Evolutionary conservation across 2,113 vertebrate species (phyloP), one percentile per base, ranked within the genome.

Genomic region (Leiothrix lutea): DNA sequence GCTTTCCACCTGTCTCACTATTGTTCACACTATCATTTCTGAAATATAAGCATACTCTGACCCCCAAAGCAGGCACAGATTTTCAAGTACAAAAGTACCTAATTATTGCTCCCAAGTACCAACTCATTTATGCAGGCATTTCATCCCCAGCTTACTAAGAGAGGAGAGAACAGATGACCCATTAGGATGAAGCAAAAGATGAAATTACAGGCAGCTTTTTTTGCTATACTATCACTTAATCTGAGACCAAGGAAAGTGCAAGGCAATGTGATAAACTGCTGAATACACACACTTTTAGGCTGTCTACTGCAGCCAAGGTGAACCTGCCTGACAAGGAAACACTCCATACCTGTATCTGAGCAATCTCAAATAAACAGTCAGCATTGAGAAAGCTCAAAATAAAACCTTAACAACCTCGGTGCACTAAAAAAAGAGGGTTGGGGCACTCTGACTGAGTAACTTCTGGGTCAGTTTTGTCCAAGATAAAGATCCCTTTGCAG

Each of bases 381-480:
- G 26, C 38, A 20, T 0, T 23, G 23, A 35, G 38, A 26, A 25
- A 12, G 14, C 25, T 70, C 24, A 47, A 67, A 86, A 72, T 0
- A 75, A 75, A 45, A 7, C 1, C 2, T 8, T 21, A n/a, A n/a
- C 26, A 47, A 42, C 19, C 7, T 53, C 7, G 7, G 57, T 20
- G 5, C 25, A 35, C 42, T 31, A n/a, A 44, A 29, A 53, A 35
- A 57, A 50, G 36, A 58, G 14, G 7, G 11, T 3, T 69, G 40
- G 31, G 48, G 28, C 53, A 33, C 0, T 0, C 50, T 47, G 31
- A 77, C 58, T 57, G 8, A 0, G 0, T 42, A 70, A 66, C 73
- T 80, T 81, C 28, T 62, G 40, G 42, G n/a, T 73, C 51, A 35
- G 11, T 81, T 73, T 44, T 44, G 13, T 31, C 29, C 51, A 28